Percentiles rank a stretch among this genome's conserved stretches.
Conservation (phyloP, 2,113 vertebrate species). For the Arizona elegans region DNA sequence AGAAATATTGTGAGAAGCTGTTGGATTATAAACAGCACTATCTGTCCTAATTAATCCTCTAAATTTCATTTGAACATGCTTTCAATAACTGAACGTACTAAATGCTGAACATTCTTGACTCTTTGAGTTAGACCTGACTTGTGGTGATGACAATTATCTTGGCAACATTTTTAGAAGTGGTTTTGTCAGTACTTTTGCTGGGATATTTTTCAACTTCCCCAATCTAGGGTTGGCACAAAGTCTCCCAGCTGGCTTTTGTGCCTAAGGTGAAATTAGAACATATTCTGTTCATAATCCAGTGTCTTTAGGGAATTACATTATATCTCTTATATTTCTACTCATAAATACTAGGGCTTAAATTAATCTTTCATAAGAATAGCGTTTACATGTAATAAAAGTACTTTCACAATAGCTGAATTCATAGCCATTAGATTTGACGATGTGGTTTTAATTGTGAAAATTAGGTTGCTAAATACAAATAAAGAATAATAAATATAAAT, state of each 20-base stretch:
- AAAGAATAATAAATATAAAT: neutral
- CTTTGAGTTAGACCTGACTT: neutral
- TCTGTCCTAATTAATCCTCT: neutral
- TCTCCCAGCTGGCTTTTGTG: neutral
- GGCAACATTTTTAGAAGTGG: neutral
- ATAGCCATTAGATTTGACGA: neutral
- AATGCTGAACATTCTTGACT: neutral
- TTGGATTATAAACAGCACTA: neutral
- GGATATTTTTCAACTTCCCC: neutral
- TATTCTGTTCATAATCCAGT: neutral
- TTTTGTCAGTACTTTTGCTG: neutral
- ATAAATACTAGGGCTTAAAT: neutral
- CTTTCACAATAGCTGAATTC: neutral
- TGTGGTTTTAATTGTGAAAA: neutral
- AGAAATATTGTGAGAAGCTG: neutral
- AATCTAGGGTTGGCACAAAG: neutral
- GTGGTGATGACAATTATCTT: neutral
- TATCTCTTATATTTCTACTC: neutral
- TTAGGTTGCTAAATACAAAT: neutral
- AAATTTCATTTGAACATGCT: neutral
- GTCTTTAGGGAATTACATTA: neutral
- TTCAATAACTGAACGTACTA: neutral
- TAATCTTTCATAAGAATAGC: neutral
- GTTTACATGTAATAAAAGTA: neutral
- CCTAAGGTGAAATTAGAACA: neutral